A percentile compares a stretch with the other conserved stretches of the same genome.
Evolutionary conservation across 2,888 invertebrate species (phyloP).

Genomic region (Pseudococcus jackbeardsleyi): DNA sequence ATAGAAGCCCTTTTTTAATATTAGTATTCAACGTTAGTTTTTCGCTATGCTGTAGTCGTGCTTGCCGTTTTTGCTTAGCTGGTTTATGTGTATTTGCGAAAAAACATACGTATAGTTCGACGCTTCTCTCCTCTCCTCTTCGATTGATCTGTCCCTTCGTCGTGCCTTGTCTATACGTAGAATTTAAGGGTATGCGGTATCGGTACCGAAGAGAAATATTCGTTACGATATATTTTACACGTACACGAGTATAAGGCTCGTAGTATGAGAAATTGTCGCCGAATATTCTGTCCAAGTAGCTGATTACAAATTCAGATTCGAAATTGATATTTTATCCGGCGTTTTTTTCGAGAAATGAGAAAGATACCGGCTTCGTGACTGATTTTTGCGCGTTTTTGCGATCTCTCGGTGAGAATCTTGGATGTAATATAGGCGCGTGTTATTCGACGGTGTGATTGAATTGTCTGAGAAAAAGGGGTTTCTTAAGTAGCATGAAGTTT

Average conservation of each 20-base stretch:
- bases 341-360: slow-evolving; percentile 16
- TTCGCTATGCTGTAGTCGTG: slow-evolving; percentile 1
- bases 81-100: neutral
- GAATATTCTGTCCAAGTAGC: slow-evolving; percentile 41
- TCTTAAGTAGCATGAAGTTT: no score
- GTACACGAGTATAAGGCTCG: neutral
- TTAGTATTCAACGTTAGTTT: slow-evolving; percentile 44
- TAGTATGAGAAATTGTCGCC: slow-evolving; percentile 27
- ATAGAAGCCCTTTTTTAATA: slow-evolving; percentile 1
- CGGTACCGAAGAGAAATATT: neutral
- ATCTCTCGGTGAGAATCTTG: neutral
- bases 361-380: neutral
- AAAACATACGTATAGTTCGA: slow-evolving; percentile 11
- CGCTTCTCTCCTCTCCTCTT: neutral
- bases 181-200: neutral
- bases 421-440: neutral
- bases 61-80: slow-evolving; percentile 9
- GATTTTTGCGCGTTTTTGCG: neutral
- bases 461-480: neutral
- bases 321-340: slow-evolving; percentile 22
- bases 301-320: slow-evolving; percentile 38
- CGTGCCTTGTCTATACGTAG: neutral
- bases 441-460: neutral
- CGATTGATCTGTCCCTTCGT: neutral
- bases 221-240: slow-evolving; percentile 35